Base-by-base conservation (phyloP, 2,888 invertebrate species). In the Masnerella sp. region DNA sequence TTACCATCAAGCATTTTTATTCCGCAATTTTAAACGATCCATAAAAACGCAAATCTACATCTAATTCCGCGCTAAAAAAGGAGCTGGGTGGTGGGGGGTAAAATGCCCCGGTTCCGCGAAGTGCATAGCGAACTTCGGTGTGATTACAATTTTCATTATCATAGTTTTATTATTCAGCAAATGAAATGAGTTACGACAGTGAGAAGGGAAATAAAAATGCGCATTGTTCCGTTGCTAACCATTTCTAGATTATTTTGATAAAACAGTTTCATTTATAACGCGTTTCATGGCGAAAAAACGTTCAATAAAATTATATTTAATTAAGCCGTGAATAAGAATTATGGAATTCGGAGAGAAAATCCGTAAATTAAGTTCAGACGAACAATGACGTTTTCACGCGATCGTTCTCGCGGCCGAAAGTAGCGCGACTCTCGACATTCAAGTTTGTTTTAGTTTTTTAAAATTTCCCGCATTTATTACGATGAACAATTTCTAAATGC, bases 221-320 rank as follows among this genome's bases (percentile, higher is more conserved):
- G 52, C 64, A 71, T 71, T 75, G 75, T 75, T 71, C 68, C 38
- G 61, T 42, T 58, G 52, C 64, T 62, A 67, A 75, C 67, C 67
- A 52, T 71, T 71, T 75, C 75, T 49, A 75, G 75, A 75, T 75
- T 68, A 75, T 75, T 75, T 75, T 68, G 75, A 75, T 75, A 75
- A 71, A 68, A 59, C 67, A 14, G 58, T 71, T 71, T 58, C 75
- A 75, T 64, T 74, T 65, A 54, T 51, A 58, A 47, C 68, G 40
- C 68, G 71, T 68, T 71, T 56, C 70, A 54, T 64, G 14, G 56
- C 58, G 62, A 42, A 62, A 68, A 68, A 65, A 54, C 56, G 58
- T 71, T 71, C 62, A 59, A 75, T 68, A 71, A 71, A 75, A 75
- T 75, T 75, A 62, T 64, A 59, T 75, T 68, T 71, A 71, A 72